Evolutionary conservation across 2,113 vertebrate genomes (phyloP), one percentile per base, ranked within the genome.

Genomic region (Ivindomyrus marchei): DNA sequence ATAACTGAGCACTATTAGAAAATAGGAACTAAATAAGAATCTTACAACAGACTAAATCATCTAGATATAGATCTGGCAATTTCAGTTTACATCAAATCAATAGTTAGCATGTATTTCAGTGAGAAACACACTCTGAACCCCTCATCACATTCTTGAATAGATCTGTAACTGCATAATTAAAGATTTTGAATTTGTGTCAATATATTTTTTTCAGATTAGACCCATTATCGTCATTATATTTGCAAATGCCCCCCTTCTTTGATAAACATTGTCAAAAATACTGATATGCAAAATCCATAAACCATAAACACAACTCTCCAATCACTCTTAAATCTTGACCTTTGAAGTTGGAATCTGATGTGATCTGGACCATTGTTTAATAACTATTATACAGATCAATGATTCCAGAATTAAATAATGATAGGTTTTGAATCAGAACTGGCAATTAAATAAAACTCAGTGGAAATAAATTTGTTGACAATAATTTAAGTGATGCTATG

Each of bases 401-500:
- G 39, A 70, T 70, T 42, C 42, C 62, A 47, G 42, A 47, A 89
- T 19, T 47, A 89, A 62, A 89, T 27, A 50, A 89, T 62, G 36
- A 45, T 88, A 88, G 36, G 39, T 7, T 45, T 88, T 88, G 36
- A 31, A 88, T 39, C 10, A 70, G 19, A 42, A 56, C 31, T 77
- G 36, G 13, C 6, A 77, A 17, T 77, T 77, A 77, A 88, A 83
- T 90, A 83, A 62, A 50, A 85, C 88, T 62, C 53, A 2, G 66
- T 90, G 50, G 52, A 90, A 90, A 90, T 42, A 52, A 77, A 85
- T 66, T 85, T 50, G 46, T 42, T 42, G 36, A 42, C 19, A 27
- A 53, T 58, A 56, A 39, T 47, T 85, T 90, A 90, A 90, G 80
- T 88, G 62, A 88, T 88, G 90, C 42, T 39, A 89, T 85, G 84